Base-by-base conservation (phyloP, 2,888 invertebrate genomes). In the Dicroscelio sp. region DNA sequence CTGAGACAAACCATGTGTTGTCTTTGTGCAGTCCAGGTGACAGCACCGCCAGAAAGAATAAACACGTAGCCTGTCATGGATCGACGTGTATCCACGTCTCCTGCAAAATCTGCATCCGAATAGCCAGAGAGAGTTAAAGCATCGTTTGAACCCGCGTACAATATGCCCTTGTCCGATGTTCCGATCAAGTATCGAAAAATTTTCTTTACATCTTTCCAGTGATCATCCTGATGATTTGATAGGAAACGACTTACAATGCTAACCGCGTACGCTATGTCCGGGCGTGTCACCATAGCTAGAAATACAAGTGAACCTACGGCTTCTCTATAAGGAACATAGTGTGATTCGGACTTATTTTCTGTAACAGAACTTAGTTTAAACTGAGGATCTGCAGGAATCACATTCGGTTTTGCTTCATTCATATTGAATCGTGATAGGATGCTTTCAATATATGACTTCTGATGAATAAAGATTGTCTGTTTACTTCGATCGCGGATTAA, bases 251-350 rank as follows among this genome's bases (percentile, higher is more conserved):
- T 90, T 0, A 82, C 78, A 6, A 63, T 14, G 31, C 85, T 92
- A 0, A 94, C 92, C 0, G 93, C 71, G 38, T 85, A 93, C 0
- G 92, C 69, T 14, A 93, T 91, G 27, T 94, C 92, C 0, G 94
- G 92, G 14, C 91, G 25, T 3, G 88, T 75, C 0, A 92, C 88
- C n/a, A 90, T 52, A 1, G 90, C 85, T 3, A 93, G 33, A 79
- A 88, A 93, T 86, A 94, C 87, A 0, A 79, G 65, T 1, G n/a
- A 4, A 25, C 52, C 52, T 6, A 92, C 91, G 0, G 91, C 86
- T n/a, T 93, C 90, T n/a, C 91, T 83, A 33, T 76, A 88, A 23
- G 80, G 73, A 86, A 71, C 52, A 80, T 73, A 48, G 52, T 20
- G 23, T 20, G 52, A n/a, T n/a, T 6, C 52, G 52, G 52, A 52